A percentile compares a stretch with the other conserved stretches of the same genome.
Conservation (phyloP, 2,797 vertebrate species). For the Typhlichthys eigenmanni region DNA sequence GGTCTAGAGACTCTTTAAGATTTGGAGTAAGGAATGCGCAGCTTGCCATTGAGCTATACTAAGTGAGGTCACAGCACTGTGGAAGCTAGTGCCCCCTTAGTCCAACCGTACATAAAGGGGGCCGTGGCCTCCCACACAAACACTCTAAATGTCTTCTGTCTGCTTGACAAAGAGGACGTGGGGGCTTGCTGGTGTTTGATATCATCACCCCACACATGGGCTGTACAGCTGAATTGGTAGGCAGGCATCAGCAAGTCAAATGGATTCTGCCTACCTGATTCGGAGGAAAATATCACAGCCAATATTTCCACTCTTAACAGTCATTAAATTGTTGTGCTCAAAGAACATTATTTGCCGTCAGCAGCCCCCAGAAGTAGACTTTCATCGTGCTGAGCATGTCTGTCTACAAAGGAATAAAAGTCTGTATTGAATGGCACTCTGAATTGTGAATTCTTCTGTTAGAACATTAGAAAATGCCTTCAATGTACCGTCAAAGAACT, state of each 20-base stretch:
- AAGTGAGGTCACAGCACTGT: conserved; percentile 67
- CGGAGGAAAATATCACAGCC: conserved; percentile 23
- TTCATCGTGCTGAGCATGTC: conserved; percentile 24
- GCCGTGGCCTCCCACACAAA: conserved; percentile 30
- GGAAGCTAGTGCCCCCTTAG: conserved; percentile 51
- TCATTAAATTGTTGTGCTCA: conserved; percentile 33
- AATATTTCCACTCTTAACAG: conserved; percentile 31
- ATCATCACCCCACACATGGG: conserved; percentile 19
- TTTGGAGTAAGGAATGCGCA: conserved; percentile 65
- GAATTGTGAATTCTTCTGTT: background rate
- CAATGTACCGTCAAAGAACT: background rate
- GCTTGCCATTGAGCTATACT: conserved; percentile 65
- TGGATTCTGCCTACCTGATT: conserved; percentile 28
- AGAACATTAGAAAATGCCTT: background rate
- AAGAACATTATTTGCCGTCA: conserved; percentile 32
- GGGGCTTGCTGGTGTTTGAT: conserved; percentile 19
- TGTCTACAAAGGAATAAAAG: conserved; percentile 15
- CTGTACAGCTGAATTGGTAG: conserved; percentile 13
- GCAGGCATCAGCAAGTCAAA: conserved; percentile 25
- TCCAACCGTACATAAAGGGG: conserved; percentile 53
- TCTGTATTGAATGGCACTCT: background rate
- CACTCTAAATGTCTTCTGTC: conserved; percentile 47
- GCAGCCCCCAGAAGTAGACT: conserved; percentile 21
- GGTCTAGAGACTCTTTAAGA: conserved; percentile 59
- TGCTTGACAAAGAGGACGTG: conserved; percentile 22